Conservation (phyloP, 2,888 invertebrate genomes). For the Lepidochrysops patricia region DNA sequence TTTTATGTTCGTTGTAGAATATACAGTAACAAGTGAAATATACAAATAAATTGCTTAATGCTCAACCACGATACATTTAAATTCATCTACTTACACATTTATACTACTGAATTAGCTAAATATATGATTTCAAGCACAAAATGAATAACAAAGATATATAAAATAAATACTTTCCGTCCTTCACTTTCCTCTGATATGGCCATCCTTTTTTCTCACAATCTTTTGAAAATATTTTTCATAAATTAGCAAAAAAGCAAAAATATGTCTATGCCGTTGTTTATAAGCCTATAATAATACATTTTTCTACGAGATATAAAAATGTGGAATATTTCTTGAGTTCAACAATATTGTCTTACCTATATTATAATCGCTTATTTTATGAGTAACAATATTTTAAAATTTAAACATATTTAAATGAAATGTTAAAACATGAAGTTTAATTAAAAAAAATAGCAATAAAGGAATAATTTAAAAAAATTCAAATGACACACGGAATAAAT, state of each 20-base stretch:
- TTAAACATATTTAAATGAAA: not conserved
- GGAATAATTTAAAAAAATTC: not conserved
- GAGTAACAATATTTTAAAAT: constrained; percentile 20
- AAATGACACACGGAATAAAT: not conserved
- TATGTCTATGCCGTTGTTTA: constrained; percentile 15
- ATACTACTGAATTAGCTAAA: constrained; percentile 41
- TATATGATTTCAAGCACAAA: constrained; percentile 27
- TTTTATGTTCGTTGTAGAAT: constrained; percentile 59
- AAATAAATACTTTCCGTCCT: not conserved
- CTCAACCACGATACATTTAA: constrained; percentile 17
- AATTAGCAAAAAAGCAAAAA: not conserved
- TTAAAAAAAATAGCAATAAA: not conserved
- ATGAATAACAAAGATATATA: not conserved
- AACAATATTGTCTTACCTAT: constrained; percentile 73
- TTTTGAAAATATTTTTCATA: not conserved
- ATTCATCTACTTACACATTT: constrained; percentile 18
- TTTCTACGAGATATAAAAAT: constrained; percentile 53
- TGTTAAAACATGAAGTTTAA: not conserved
- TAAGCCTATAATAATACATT: constrained; percentile 25
- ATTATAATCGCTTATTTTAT: constrained; percentile 55
- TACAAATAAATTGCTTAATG: constrained; percentile 20
- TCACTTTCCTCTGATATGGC: constrained; percentile 9
- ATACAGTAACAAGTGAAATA: constrained; percentile 57
- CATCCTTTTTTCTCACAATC: not conserved
- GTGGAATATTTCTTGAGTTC: constrained; percentile 63